Base-by-base conservation (phyloP, 2,797 vertebrate genomes). In the Martes flavigula region DNA sequence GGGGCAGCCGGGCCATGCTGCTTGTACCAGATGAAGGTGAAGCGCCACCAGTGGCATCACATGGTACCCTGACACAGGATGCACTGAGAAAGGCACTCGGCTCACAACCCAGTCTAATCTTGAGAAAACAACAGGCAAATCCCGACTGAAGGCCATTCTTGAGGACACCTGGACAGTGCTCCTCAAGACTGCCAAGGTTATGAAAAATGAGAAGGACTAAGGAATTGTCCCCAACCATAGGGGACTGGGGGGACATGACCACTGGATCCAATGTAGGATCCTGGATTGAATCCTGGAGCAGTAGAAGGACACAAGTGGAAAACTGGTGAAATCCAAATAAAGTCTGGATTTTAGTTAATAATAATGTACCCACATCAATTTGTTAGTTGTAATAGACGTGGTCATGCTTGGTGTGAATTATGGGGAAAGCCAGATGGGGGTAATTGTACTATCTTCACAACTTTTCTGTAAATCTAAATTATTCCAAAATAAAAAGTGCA, bases 11-110 rank as follows among this genome's bases (percentile, higher is more conserved):
- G 62, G 64, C 23, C 14, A 38, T 0, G 20, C 18, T 0, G 7
- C 43, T 11, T 0, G 27, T 23, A 17, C n/a, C 38, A 4, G 23
- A 14, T 2, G 32, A 66, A 79, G 46, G 40, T 21, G 18, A 21
- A 58, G 7, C 0, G 5, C 58, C 38, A 27, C n/a, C 5, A 7
- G 46, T 4, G 54, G 60, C 1, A 3, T 8, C 60, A 46, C 2
- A 1, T 23, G 7, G 12, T 32, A 23, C 21, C 11, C 54, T 0
- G 13, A 25, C 0, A 25, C 0, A 14, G 66, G 25, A 56, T 1
- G 68, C 5, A 1, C 86, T 35, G 17, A 25, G 60, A 82, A 82
- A 54, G 56, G 30, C 12, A 0, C 12, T 1, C 38, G n/a, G 6
- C 23, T 27, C 43, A 14, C 0, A 12, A 17, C 13, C 81, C 43